Evolutionary conservation across 2,888 invertebrate genomes (phyloP), one percentile per base, ranked within the genome.

Genomic region (Eupithecia centaureata): DNA sequence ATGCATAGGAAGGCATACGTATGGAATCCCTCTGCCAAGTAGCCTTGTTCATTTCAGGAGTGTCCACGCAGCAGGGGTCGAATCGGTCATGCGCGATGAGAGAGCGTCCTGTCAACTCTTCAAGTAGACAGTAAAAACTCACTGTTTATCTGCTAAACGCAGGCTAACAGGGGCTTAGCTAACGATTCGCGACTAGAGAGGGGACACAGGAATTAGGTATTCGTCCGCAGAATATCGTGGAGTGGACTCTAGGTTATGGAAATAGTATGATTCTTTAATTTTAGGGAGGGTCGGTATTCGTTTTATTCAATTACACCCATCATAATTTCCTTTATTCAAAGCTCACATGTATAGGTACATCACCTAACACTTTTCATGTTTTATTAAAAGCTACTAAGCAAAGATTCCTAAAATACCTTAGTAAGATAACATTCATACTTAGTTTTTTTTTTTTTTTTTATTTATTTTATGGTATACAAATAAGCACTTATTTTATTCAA

Each of bases 91-190:
- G 18, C 33, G 62, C 59, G 60, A 65, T 63, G 38, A 56, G 33
- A 56, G 62, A 60, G 57, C 63, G 42, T 58, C 61, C 64, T 65
- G 64, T 51, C 65, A 70, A 64, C 63, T 65, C 65, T 61, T 68
- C 68, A 68, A 62, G 61, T 54, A 69, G 69, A 69, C 70, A 72
- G 73, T 73, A 73, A 76, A 76, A 74, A 76, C 74, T 71, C 73
- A 76, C 70, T 74, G 74, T 74, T 73, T 75, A 73, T 76, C 71
- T 65, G 71, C 63, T 73, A 72, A 73, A 67, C 63, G 69, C 62
- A 35, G 71, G 62, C 68, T 70, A 70, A 70, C 74, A n/a, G 65
- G 63, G 59, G 57, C 56, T 65, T 61, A 52, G 63, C 69, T 63
- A 70, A 66, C 60, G 66, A 70, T 61, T 65, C 54, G 22, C 47